phyloP scores from a whole-genome alignment of 2,797 vertebrate species.

The Tachyglossus aculeatus region DNA sequence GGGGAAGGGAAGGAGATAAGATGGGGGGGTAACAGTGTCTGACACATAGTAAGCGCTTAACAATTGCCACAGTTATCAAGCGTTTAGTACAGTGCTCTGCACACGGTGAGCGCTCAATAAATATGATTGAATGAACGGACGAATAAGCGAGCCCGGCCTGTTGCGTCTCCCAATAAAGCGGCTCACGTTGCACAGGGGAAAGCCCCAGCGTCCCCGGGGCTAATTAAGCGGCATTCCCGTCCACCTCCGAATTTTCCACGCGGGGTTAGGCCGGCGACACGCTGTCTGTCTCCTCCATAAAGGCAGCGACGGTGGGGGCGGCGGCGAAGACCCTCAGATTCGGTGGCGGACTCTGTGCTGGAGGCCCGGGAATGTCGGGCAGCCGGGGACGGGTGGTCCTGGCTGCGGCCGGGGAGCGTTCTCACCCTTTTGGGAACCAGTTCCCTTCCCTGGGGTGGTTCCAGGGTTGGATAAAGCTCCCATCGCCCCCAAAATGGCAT shows the following conservation, averaged over 20 bases:
- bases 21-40: too few species aligned
- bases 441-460: too few species aligned
- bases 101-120: background rate
- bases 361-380: conserved; percentile 49
- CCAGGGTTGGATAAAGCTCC: too few species aligned
- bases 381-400: conserved; percentile 27
- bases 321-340: conserved; percentile 61
- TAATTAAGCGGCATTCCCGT: conserved; percentile 75
- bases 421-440: too few species aligned
- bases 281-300: conserved; percentile 74
- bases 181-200: conserved; percentile 73
- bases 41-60: too few species aligned
- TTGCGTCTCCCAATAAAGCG: conserved; percentile 53
- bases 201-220: conserved; percentile 67
- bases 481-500: too few species aligned
- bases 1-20: too few species aligned
- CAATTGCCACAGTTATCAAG: too few species aligned
- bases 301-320: conserved; percentile 62
- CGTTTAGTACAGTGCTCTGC: background rate
- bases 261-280: conserved; percentile 80
- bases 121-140: background rate
- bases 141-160: background rate
- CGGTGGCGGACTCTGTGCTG: conserved; percentile 54
- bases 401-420: background rate
- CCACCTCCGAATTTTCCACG: conserved; percentile 81